Evolutionary conservation across 2,113 vertebrate genomes (phyloP), one percentile per base, ranked within the genome.

Genomic region (Sterna hirundo): DNA sequence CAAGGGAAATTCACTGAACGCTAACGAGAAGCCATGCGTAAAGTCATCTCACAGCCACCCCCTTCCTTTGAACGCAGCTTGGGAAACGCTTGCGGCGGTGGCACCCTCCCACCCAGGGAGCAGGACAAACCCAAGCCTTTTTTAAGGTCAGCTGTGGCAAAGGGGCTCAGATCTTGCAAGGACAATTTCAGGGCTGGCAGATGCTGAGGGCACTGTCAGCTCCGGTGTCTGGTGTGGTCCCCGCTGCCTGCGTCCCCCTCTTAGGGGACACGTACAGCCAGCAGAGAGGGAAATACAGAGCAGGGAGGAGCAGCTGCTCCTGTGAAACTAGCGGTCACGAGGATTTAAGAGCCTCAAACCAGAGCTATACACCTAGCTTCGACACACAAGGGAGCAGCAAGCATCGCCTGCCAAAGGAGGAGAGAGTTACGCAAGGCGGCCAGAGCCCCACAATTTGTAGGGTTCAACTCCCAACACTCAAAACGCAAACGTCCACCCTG

Each of bases 21-120:
- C 10, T 9, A 29, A 21, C 0, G 2, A 40, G 52, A 47, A 57
- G 10, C 38, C 54, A 15, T 18, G 34, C 10, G 20, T 6, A 20
- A 66, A 78, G 15, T 10, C 38, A n/a, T 21, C 52, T 61, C 71
- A 36, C 57, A 62, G 65, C 65, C 75, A 27, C 61, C 19, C 36
- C 1, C 0, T 4, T 23, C 55, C 52, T 83, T 34, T 10, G 27
- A 27, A 32, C 0, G 4, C 5, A n/a, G 40, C 18, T 14, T 57
- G 46, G 51, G 51, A 52, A 82, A 82, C 5, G 4, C 15, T 15
- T 25, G 30, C 8, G 6, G 21, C 5, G 5, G 38, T 54, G 64
- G 58, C 54, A n/a, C 2, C 4, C 18, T 92, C 44, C 30, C n/a
- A 40, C 55, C 60, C 46, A 29, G 25, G 22, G 4, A 66, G 22